A percentile compares a stretch with the other conserved stretches of the same genome.
phyloP scores from a whole-genome alignment of 2,888 invertebrate genomes.

The Nasonovia ribisnigri region DNA sequence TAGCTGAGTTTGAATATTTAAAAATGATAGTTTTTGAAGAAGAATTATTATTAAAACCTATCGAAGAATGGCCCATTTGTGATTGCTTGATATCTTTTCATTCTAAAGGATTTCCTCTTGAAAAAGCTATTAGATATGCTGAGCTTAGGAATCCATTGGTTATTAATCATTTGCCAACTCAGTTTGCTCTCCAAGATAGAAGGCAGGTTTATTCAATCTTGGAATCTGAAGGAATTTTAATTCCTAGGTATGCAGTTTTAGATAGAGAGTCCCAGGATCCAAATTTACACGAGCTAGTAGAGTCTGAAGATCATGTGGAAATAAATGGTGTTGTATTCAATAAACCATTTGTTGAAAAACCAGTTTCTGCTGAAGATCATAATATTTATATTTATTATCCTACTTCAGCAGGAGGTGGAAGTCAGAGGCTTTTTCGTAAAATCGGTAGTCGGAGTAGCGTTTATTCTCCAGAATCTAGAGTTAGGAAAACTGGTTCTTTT shows the following conservation, averaged over 20 bases:
- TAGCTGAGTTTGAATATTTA: slow-evolving; percentile 96
- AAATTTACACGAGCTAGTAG: slow-evolving; percentile 89
- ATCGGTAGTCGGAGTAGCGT: slow-evolving; percentile 99
- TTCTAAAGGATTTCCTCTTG: slow-evolving; percentile 97
- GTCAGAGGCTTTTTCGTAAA: slow-evolving; percentile 97
- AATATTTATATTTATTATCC: slow-evolving; percentile 99
- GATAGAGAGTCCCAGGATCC: slow-evolving; percentile 94
- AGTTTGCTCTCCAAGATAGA: slow-evolving; percentile 96
- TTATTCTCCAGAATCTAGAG: slow-evolving; percentile 96
- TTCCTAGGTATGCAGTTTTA: slow-evolving; percentile 96
- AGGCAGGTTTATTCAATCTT: slow-evolving; percentile 95
- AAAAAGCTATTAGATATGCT: slow-evolving; percentile 97
- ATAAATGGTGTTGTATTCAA: slow-evolving; percentile 95
- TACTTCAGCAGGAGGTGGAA: slow-evolving; percentile 97
- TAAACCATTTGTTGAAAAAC: slow-evolving; percentile 99
- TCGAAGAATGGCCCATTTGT: slow-evolving; percentile 97
- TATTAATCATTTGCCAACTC: slow-evolving; percentile 98
- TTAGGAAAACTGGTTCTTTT: slow-evolving; percentile 96
- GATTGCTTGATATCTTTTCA: slow-evolving; percentile 99
- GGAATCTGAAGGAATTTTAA: slow-evolving; percentile 94
- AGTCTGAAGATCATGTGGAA: slow-evolving; percentile 97
- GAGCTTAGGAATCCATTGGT: slow-evolving; percentile 94
- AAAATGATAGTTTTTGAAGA: slow-evolving; percentile 96
- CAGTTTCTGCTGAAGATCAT: slow-evolving; percentile 99
- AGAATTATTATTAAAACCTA: slow-evolving; percentile 94